phyloP scores from a whole-genome alignment of 2,797 vertebrate species.

The Rallus crepitans region DNA sequence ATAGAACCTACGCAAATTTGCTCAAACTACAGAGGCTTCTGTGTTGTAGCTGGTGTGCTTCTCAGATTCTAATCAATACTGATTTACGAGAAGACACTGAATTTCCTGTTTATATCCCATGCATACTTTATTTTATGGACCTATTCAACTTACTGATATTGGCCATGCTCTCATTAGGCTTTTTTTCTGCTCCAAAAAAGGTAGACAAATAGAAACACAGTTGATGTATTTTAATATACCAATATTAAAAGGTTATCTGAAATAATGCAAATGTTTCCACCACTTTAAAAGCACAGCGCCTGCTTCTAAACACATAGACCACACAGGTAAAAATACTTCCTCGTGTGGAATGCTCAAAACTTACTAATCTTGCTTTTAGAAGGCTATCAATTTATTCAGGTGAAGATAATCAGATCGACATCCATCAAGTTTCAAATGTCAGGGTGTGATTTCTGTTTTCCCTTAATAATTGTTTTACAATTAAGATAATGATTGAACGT shows the following conservation, averaged over 20 bases:
- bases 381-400: background rate
- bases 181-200: background rate
- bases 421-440: background rate
- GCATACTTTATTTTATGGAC: background rate
- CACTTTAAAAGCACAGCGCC: background rate
- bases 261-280: background rate
- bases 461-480: background rate
- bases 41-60: background rate
- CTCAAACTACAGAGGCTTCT: background rate
- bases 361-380: background rate
- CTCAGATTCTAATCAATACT: background rate
- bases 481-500: background rate
- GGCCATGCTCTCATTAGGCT: background rate
- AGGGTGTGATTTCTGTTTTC: background rate
- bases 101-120: background rate
- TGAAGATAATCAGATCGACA: background rate
- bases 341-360: background rate
- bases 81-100: background rate
- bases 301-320: background rate
- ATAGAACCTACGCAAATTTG: background rate
- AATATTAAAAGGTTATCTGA: background rate
- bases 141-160: background rate
- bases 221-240: background rate
- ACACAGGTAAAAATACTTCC: background rate
- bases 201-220: background rate